phyloP scores from a whole-genome alignment of 1,140 invertebrate species.

The Brachionus paranguensis region DNA sequence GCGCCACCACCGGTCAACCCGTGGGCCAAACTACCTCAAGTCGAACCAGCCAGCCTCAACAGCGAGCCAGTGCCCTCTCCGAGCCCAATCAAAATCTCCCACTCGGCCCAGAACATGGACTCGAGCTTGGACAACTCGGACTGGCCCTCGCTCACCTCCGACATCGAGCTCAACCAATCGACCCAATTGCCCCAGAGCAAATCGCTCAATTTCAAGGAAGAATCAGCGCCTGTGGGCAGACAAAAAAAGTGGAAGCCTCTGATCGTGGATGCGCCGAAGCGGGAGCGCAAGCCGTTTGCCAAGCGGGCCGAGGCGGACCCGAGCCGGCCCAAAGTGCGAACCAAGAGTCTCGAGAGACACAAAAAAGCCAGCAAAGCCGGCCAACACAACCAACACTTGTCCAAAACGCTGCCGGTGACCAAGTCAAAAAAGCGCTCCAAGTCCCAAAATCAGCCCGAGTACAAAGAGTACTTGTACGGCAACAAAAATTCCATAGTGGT shows the following conservation, averaged over 20 bases:
- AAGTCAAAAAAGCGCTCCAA: constrained; percentile 4
- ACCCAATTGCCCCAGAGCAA: constrained; percentile 5
- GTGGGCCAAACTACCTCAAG: constrained; percentile 1
- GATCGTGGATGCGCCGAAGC: not conserved
- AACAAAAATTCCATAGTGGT: constrained; percentile 14
- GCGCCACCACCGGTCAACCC: not conserved
- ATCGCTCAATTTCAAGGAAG: constrained; percentile 1
- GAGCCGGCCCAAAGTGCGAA: not conserved
- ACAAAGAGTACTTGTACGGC: constrained; percentile 37
- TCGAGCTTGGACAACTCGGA: constrained; percentile 24
- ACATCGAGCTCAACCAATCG: not conserved
- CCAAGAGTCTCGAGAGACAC: constrained; percentile 8
- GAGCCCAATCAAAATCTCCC: not conserved
- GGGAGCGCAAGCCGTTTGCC: not conserved
- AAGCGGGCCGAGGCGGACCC: not conserved
- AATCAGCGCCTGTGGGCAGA: not conserved
- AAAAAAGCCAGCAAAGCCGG: not conserved
- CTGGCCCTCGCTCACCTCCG: constrained; percentile 3
- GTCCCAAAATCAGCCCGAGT: constrained; percentile 4
- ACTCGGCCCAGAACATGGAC: not conserved
- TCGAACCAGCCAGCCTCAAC: not conserved
- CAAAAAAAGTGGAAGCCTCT: constrained; percentile 25
- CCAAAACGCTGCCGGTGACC: not conserved
- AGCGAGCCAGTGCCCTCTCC: not conserved
- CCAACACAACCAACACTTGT: not conserved